Evolutionary conservation across 1,140 invertebrate species (phyloP).

Genomic region (Scylla paramamosain): DNA sequence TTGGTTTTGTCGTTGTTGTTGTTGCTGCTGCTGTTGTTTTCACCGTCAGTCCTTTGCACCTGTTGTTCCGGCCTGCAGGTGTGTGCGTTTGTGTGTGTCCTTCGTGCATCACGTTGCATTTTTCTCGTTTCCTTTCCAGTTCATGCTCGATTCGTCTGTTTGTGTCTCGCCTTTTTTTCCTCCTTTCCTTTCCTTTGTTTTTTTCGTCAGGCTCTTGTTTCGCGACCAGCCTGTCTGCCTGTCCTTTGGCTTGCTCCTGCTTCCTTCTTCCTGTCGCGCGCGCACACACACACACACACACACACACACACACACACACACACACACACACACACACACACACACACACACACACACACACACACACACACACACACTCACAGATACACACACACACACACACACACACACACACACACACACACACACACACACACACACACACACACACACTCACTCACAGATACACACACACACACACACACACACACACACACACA

Average conservation of each 20-base stretch:
- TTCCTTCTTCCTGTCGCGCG: neutral
- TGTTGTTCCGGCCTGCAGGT: no score
- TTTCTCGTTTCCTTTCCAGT: neutral
- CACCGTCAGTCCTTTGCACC: no score
- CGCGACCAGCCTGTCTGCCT: neutral
- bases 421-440: conserved; percentile 58
- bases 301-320: conserved; percentile 42
- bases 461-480: conserved; percentile 43
- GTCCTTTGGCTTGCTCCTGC: neutral
- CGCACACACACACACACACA: no score
- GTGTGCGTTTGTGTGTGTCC: no score
- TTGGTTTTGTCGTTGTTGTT: no score
- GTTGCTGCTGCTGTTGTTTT: no score
- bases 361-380: conserved; percentile 21
- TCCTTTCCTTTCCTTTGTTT: neutral
- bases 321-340: conserved; percentile 56
- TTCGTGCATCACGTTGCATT: no score
- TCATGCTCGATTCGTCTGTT: neutral
- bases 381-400: conserved; percentile 45
- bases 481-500: neutral
- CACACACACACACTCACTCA: conserved; percentile 41
- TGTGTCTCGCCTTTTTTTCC: no score
- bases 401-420: conserved; percentile 57
- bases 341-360: conserved; percentile 53
- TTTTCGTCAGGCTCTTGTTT: neutral